phyloP scores from a whole-genome alignment of 2,113 vertebrate genomes.

The Etheostoma cragini region DNA sequence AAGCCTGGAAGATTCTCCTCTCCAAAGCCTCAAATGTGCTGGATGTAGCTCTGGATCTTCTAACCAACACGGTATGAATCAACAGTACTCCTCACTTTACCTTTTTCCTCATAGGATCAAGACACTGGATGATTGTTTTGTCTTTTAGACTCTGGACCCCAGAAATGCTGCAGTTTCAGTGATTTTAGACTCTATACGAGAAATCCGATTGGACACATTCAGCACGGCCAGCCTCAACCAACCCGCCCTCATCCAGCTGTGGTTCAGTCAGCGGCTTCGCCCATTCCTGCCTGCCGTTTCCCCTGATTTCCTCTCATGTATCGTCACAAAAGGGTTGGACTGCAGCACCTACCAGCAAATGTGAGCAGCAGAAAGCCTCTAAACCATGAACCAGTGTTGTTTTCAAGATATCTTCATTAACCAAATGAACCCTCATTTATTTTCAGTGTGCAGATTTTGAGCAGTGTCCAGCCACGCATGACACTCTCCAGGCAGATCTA shows the following conservation, averaged over 20 bases:
- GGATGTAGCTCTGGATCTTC: conserved; percentile 69
- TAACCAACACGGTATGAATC: conserved; percentile 63
- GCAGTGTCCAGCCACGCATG: conserved; percentile 57
- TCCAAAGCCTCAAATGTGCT: conserved; percentile 64
- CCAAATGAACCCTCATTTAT: not conserved
- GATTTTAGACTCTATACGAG: conserved; percentile 75
- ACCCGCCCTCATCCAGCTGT: conserved; percentile 58
- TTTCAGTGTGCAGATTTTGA: conserved; percentile 68
- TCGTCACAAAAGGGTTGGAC: conserved; percentile 50
- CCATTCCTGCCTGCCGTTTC: conserved; percentile 73
- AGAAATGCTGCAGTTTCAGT: conserved; percentile 17
- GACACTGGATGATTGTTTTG: not conserved
- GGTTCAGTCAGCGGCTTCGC: conserved; percentile 73
- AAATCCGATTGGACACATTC: conserved; percentile 70
- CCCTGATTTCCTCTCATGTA: conserved; percentile 72
- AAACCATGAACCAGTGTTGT: too few species aligned
- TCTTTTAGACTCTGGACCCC: conserved; percentile 59
- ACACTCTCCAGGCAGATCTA: not conserved
- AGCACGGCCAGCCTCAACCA: conserved; percentile 25
- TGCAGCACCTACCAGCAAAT: conserved; percentile 77
- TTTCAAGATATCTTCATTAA: not conserved
- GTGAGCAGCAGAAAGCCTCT: conserved; percentile 59
- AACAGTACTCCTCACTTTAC: not conserved
- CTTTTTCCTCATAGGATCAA: not conserved
- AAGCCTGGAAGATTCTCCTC: conserved; percentile 76